These are phyloP conservation scores for Mylabris sibirica DNA, from an alignment of 2,888 invertebrate genomes.

Conservation along the genomic window DNA sequence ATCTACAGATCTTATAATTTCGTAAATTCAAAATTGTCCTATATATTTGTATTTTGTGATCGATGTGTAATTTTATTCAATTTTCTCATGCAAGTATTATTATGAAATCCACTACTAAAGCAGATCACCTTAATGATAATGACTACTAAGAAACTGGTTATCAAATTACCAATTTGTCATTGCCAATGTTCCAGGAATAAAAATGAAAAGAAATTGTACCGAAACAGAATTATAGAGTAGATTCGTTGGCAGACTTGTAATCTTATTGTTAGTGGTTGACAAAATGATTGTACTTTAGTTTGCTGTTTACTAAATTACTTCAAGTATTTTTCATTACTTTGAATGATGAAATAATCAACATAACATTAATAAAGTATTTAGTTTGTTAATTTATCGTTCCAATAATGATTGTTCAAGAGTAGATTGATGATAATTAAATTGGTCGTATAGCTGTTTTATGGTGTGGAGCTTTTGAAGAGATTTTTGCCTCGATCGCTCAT, in stretches of 20 bases:
- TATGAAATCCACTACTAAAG: background rate
- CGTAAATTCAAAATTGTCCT: background rate
- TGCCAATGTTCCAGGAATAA: slow-evolving; percentile 9
- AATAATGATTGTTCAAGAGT: background rate
- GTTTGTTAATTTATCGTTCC: background rate
- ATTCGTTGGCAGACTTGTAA: slow-evolving; percentile 29
- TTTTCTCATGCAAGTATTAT: background rate
- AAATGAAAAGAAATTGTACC: slow-evolving; percentile 10
- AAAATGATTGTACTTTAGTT: slow-evolving; percentile 22
- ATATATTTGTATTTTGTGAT: background rate
- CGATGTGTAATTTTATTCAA: background rate
- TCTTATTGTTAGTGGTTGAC: slow-evolving; percentile 27
- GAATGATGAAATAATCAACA: background rate
- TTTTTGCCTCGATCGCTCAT: background rate
- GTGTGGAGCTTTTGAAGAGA: background rate
- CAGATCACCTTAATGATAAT: background rate
- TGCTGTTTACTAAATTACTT: background rate
- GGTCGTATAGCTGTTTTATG: background rate
- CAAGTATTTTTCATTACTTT: background rate
- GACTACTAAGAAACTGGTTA: slow-evolving; percentile 22
- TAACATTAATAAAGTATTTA: background rate
- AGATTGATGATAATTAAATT: background rate
- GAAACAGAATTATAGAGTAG: slow-evolving; percentile 34
- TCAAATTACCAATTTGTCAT: slow-evolving; percentile 33
- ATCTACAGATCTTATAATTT: no score